Base-by-base conservation (phyloP, 2,113 vertebrate genomes). In the Dasyornis broadbenti region DNA sequence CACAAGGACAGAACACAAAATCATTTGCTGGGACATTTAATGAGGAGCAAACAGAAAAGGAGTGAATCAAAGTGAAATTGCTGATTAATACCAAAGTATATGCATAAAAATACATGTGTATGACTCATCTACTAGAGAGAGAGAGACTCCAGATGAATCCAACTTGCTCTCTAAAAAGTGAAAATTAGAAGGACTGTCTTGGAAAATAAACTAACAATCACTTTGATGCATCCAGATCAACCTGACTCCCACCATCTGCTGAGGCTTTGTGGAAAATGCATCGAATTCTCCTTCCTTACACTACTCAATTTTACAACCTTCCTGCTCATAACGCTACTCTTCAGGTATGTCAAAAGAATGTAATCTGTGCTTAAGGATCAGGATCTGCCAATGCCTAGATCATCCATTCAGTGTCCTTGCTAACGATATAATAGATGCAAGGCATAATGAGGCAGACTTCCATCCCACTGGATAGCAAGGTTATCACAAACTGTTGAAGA, bases 21-120 rank as follows among this genome's bases (percentile, higher is more conserved):
- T 94, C 40, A 72, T 79, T 92, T 79, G 40, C 45, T 79, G 70
- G 61, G 85, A 45, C 2, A 6, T 87, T 76, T 72, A 69, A 82
- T 80, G 70, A 91, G 61, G 18, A 84, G 6, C 3, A 3, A 93
- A 83, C 49, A 90, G 53, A 85, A 86, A 78, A 23, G 13, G 15
- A 73, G 23, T 72, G 69, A 95, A 63, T 94, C 84, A 80, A 91
- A 91, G 22, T 53, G 61, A 95, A 94, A 86, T 84, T 91, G 83
- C 88, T 86, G 87, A 94, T 96, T 88, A 93, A 90, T 88, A 63
- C 26, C 59, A 70, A 92, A 88, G 23, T 11, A 10, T 57, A 73
- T 42, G 31, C 56, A 89, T 56, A 91, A 73, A 95, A 91, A 81
- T 78, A n/a, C 35, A 37, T 83, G 24, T 30, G 47, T 80, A n/a